Base-by-base conservation (phyloP, 2,888 invertebrate genomes). In the Pterobdella sp. region DNA sequence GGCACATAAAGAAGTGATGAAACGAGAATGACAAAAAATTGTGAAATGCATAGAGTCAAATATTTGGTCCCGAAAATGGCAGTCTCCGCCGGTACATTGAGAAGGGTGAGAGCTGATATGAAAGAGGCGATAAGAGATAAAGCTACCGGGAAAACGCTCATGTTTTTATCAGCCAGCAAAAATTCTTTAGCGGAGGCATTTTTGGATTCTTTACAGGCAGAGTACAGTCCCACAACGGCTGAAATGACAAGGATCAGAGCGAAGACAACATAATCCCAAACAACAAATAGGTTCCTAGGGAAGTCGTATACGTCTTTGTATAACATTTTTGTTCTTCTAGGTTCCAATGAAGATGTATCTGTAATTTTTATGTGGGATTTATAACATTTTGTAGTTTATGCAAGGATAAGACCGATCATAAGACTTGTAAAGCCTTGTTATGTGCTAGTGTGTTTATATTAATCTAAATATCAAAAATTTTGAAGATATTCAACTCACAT, bases 71-170 rank as follows among this genome's bases (percentile, higher is more conserved):
- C 78, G 72, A 60, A 77, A 3, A 69, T 64, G 74, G 82, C 82
- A 75, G 81, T 80, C 76, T 82, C 82, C 18, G 81, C 80, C 65
- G 82, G 82, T 1, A 80, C 80, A 3, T 81, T 76, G 14, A 83
- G 79, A 64, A 83, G 74, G 10, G 83, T 83, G 37, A 83, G 81
- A 73, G 82, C 83, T 35, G 82, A 82, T 82, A 83, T 83, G 76
- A 83, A 83, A 75, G 81, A 81, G 35, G 82, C 83, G 60, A 83
- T 77, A 64, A 83, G 77, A 31, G 82, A 83, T 75, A 83, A 76
- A 0, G 81, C 78, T 26, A 82, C 82, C 0, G 83, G 83, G 0
- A 77, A 29, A 0, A 81, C 78, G 56, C 78, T 78, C 83, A 83
- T 82, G 71, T 79, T 78, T 4, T 81, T 79, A 1, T 81, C 80